These are phyloP conservation scores for Orthonevra nobilis DNA, from an alignment of 2,888 invertebrate species.

Conservation along the genomic window DNA sequence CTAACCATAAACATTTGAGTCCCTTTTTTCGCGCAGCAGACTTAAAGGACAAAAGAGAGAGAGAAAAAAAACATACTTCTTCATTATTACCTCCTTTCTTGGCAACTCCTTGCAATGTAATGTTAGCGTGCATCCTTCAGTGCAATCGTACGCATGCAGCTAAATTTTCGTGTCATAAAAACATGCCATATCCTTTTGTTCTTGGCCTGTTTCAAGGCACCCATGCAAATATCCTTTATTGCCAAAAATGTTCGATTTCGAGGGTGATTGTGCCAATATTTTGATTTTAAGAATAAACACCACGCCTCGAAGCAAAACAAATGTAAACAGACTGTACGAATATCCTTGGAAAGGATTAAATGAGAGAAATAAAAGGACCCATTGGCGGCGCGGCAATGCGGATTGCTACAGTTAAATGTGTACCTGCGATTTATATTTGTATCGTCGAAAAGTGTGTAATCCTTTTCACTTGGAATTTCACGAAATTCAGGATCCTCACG, in stretches of 20 bases:
- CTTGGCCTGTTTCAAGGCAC: conserved; percentile 29
- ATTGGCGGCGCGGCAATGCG: too few species aligned
- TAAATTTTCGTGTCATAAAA: conserved; percentile 49
- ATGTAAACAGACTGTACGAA: conserved; percentile 35
- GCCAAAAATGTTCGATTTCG: conserved; percentile 36
- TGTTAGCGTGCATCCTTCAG: conserved; percentile 61
- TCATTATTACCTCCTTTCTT: conserved; percentile 63
- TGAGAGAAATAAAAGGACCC: conserved; percentile 29
- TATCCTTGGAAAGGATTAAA: conserved; percentile 69
- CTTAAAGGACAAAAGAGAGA: conserved; percentile 31
- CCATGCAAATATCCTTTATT: conserved; percentile 70
- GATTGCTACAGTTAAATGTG: conserved; percentile 58
- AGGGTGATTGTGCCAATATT: conserved; percentile 77
- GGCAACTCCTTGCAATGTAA: conserved; percentile 40
- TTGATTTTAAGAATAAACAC: conserved; percentile 77
- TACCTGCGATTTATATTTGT: conserved; percentile 13
- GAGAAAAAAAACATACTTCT: conserved; percentile 44
- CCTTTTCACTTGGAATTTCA: conserved; percentile 49
- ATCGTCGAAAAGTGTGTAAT: conserved; percentile 53
- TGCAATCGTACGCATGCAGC: conserved; percentile 50
- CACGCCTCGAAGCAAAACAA: conserved; percentile 73
- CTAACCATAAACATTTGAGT: conserved; percentile 27
- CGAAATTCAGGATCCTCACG: conserved; percentile 39
- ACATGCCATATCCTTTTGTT: conserved; percentile 42
- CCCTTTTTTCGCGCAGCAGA: conserved; percentile 28